These are phyloP conservation scores for Macaca nemestrina DNA, from an alignment of 2,113 vertebrate species.

Conservation along the genomic window DNA sequence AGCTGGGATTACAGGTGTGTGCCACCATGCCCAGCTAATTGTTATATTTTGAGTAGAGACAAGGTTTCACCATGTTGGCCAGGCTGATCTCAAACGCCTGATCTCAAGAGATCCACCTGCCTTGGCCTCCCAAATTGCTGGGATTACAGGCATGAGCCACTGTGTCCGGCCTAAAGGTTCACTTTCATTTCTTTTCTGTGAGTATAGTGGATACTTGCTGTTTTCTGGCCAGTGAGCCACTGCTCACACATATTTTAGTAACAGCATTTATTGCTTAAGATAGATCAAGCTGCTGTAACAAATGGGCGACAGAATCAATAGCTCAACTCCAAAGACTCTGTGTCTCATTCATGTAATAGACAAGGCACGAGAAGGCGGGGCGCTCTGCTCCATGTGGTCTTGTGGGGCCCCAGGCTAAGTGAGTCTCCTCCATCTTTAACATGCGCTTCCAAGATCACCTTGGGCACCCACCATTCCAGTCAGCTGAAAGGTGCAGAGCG, in stretches of 20 bases:
- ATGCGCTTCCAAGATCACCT: too few relatives aligned
- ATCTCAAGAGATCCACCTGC: too few relatives aligned
- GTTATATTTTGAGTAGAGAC: too few relatives aligned
- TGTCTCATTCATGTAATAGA: accelerated
- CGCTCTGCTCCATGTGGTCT: accelerated
- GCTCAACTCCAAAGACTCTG: background rate
- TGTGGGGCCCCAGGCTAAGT: background rate
- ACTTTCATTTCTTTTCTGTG: background rate
- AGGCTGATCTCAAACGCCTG: too few relatives aligned
- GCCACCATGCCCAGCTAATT: too few relatives aligned
- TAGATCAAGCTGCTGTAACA: background rate
- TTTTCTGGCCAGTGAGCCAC: accelerated
- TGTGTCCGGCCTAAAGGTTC: background rate
- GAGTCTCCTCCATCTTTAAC: accelerated
- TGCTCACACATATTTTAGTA: too few relatives aligned
- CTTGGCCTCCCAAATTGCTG: too few relatives aligned
- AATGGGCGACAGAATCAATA: accelerated
- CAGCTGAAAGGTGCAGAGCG: too few relatives aligned
- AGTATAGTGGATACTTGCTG: accelerated
- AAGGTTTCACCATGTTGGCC: too few relatives aligned
- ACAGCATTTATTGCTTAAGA: background rate
- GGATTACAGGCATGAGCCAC: too few relatives aligned
- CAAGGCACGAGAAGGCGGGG: too few relatives aligned
- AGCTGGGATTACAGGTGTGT: too few relatives aligned
- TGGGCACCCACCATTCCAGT: accelerated